Evolutionary conservation across 2,797 vertebrate species (phyloP).

Genomic region (Clangula hyemalis): DNA sequence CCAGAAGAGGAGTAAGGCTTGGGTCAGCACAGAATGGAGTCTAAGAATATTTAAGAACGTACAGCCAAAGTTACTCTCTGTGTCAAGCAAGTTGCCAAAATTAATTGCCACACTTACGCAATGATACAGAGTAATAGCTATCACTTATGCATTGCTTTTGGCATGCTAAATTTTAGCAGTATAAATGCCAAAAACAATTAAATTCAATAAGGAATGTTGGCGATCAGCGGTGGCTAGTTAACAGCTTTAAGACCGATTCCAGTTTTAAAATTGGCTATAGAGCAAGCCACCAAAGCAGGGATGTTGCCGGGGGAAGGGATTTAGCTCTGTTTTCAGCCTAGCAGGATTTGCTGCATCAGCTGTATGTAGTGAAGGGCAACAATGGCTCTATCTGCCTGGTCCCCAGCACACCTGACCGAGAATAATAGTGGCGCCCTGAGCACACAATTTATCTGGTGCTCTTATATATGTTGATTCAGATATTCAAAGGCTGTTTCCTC

Average conservation of each 20-base stretch:
- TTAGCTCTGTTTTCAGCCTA: neutral
- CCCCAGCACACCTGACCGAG: neutral
- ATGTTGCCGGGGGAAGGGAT: neutral
- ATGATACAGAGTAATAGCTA: neutral
- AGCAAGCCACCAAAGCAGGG: neutral
- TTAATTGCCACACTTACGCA: neutral
- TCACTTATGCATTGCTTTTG: neutral
- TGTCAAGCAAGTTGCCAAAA: neutral
- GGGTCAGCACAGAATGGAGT: neutral
- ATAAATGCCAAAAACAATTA: neutral
- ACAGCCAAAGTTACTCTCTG: neutral
- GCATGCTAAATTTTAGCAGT: neutral
- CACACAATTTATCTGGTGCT: neutral
- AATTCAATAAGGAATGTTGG: neutral
- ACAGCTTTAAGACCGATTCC: neutral
- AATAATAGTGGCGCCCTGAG: neutral
- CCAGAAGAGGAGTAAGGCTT: neutral
- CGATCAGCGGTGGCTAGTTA: neutral
- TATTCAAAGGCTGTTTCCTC: neutral
- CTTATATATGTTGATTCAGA: neutral
- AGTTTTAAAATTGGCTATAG: neutral
- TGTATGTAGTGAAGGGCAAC: neutral
- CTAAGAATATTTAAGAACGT: neutral
- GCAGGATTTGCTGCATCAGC: neutral
- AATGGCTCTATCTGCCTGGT: neutral